phyloP scores from a whole-genome alignment of 2,113 vertebrate genomes.

The Promerops cafer region DNA sequence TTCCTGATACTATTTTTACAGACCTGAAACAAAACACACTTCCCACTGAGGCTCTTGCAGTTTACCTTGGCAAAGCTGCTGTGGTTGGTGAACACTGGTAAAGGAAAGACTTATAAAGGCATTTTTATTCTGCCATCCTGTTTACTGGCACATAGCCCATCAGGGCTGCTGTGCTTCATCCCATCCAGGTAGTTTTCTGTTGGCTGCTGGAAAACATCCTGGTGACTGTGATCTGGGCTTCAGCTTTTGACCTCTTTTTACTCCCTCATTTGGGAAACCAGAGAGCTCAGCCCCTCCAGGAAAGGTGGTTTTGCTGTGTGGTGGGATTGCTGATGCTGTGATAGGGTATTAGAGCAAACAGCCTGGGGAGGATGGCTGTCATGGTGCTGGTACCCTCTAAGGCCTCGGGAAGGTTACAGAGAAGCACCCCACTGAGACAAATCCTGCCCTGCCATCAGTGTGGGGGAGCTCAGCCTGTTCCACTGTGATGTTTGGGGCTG shows the following conservation, averaged over 20 bases:
- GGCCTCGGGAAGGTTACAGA: background rate
- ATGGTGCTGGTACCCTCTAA: background rate
- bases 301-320: background rate
- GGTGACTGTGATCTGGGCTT: rapidly evolving
- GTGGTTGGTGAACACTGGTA: background rate
- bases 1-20: background rate
- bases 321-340: background rate
- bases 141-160: background rate
- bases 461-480: background rate
- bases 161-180: background rate
- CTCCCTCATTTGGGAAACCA: background rate
- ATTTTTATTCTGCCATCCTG: background rate
- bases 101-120: background rate
- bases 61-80: background rate
- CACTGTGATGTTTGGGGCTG: background rate
- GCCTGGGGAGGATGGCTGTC: background rate
- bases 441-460: background rate
- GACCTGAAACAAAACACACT: background rate
- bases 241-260: background rate
- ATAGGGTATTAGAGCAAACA: background rate
- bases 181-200: background rate
- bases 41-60: background rate
- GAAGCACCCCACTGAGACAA: background rate
- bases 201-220: background rate
- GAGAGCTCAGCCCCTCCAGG: background rate